These are phyloP conservation scores for Drosophila serrata DNA, from an alignment of 1,140 invertebrate species.

Conservation along the genomic window DNA sequence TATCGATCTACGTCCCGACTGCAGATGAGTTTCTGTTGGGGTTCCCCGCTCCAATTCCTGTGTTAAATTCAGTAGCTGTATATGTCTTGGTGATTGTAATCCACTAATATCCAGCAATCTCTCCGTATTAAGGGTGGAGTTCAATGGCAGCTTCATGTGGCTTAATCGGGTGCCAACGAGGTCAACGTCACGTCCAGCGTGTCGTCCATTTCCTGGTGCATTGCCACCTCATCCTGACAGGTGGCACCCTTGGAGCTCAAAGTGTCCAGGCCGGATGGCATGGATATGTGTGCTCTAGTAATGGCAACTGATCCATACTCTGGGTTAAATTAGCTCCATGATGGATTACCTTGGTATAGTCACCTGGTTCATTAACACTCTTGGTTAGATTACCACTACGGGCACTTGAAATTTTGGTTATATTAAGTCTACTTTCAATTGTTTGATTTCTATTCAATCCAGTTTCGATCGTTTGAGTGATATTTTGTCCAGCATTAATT, in stretches of 20 bases:
- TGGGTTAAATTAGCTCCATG: constrained; percentile 51
- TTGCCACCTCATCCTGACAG: neutral
- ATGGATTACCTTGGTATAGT: constrained; percentile 32
- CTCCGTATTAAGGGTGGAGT: constrained; percentile 80
- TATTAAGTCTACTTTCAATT: constrained; percentile 22
- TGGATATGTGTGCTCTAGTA: constrained; percentile 76
- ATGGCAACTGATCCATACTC: constrained; percentile 70
- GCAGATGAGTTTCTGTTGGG: constrained; percentile 10
- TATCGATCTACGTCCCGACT: constrained; percentile 52
- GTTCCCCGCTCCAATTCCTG: constrained; percentile 58
- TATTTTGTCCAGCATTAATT: constrained; percentile 1
- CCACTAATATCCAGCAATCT: constrained; percentile 65
- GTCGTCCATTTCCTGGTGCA: constrained; percentile 39
- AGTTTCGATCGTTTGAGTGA: neutral
- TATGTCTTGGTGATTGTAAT: constrained; percentile 59
- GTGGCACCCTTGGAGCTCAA: constrained; percentile 4
- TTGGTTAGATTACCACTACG: constrained; percentile 32
- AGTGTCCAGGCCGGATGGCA: constrained; percentile 64
- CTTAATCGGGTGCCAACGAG: constrained; percentile 66
- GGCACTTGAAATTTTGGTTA: neutral
- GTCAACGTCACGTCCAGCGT: constrained; percentile 70
- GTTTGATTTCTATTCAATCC: constrained; percentile 21
- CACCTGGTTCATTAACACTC: constrained; percentile 18
- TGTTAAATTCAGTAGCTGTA: constrained; percentile 70
- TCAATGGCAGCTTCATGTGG: constrained; percentile 77